Evolutionary conservation across 23 tunicate species (phyloP), one percentile per base, ranked within the genome.

Genomic region (Styela plicata): DNA sequence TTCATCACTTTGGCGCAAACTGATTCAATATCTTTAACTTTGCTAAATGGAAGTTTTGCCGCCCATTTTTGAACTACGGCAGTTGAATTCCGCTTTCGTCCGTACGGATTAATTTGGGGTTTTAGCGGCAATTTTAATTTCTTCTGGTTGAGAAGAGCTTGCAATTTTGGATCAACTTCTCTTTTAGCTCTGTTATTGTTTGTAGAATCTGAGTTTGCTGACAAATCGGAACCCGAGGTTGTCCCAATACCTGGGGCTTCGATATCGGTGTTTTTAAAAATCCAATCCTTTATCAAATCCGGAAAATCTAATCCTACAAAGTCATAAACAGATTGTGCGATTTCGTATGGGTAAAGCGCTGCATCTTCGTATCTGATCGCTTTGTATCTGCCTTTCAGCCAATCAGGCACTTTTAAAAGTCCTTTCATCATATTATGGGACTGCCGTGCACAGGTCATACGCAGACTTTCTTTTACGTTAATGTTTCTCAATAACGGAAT

Each of bases 331-430:
- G 83, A 68, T 34, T 80, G 68, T 28, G 92, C 89, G 23, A 34
- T 63, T 27, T 80, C 84, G 31, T 36, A 69, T 64, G 97, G 97
- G 24, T 79, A 33, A 1, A 74, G 24, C 24, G 91, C 91, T 0
- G 71, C 81, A 62, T 92, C 97, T 74, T 92, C 97, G 73, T 87
- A 92, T 74, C 94, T 74, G 23, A 89, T 31, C 17, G 83, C 93
- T 81, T 88, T 88, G 52, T 88, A 88, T 18, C 83, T 34, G 31
- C 80, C 84, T 63, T 83, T n/a, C 65, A 88, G 64, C 93, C 93
- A 88, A 21, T 78, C 78, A 10, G 93, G 93, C 34, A 33, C 19
- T 16, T 68, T 69, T 34, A 68, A 34, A 24, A 79, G 61, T 22
- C 81, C 93, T 10, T 63, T 25, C 33, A 76, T 63, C 64, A 73